Conservation (phyloP, 2,888 invertebrate genomes). For the Leucophora obtusa region DNA sequence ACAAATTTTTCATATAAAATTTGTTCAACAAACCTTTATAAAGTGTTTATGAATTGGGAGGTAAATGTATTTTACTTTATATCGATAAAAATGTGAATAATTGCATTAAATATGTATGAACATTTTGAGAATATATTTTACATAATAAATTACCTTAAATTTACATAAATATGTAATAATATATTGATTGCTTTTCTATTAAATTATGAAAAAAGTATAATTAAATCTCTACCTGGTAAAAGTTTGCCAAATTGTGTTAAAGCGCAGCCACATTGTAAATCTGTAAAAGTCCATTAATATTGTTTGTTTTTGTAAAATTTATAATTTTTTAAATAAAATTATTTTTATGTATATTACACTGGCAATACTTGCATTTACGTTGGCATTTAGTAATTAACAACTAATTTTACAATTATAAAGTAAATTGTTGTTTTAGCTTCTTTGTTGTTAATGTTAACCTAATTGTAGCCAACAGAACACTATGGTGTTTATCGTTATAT, state of each 20-base stretch:
- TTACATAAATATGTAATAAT: background rate
- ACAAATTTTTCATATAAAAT: too few species aligned
- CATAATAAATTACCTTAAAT: constrained; percentile 2
- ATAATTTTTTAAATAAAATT: background rate
- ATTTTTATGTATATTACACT: too few species aligned
- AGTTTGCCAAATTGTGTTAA: constrained; percentile 76
- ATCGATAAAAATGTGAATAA: too few species aligned
- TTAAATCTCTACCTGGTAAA: constrained; percentile 72
- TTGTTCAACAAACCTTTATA: too few species aligned
- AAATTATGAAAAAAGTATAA: constrained; percentile 22
- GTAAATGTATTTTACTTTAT: too few species aligned
- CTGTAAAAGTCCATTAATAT: constrained; percentile 68
- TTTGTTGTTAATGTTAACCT: too few species aligned
- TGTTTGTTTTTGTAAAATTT: background rate
- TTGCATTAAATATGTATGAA: too few species aligned
- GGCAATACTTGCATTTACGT: too few species aligned
- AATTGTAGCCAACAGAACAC: too few species aligned
- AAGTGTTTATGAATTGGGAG: too few species aligned
- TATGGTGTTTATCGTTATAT: too few species aligned
- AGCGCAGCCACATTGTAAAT: constrained; percentile 77
- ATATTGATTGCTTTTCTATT: background rate
- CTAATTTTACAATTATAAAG: background rate
- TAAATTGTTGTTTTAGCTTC: background rate
- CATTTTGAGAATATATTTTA: background rate
- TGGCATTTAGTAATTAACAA: too few species aligned